Base-by-base conservation (phyloP, 2,113 vertebrate genomes). In the Tamias sibiricus region DNA sequence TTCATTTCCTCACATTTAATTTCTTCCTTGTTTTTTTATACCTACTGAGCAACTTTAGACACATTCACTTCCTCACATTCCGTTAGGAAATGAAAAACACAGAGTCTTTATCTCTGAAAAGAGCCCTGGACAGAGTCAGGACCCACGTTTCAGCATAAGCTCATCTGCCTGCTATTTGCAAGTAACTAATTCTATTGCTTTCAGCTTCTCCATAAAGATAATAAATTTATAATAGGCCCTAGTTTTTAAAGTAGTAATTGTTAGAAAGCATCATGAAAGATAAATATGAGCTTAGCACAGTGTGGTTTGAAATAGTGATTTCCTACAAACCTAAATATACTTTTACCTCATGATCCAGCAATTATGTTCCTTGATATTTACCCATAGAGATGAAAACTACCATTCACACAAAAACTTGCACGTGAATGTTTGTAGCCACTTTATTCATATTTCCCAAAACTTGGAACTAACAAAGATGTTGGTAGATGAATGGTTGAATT, bases 161-260 rank as follows among this genome's bases (percentile, higher is more conserved):
- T 93, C 26, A 35, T 83, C n/a, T 89, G 28, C 72, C 96, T 93
- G 20, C 42, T 93, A 14, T 83, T 96, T 83, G 62, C 30, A 83
- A 42, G 19, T 90, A 64, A 71, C 75, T 90, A 72, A 66, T 85
- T 85, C 35, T 62, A 0, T 54, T 81, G 30, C 32, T 96, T 90
- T 83, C 42, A 30, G 20, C 92, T 94, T 94, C 28, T 35, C 30
- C 28, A 2, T 84, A 84, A 59, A 35, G 76, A 32, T 80, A 30
- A 71, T 64, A 35, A 49, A 7, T 26, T 71, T 87, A 35, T 42
- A 57, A 59, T 74, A 76, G 86, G 28, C 57, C 22, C 82, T 83
- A 72, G n/a, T 87, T 83, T 91, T 52, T 52, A 83, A 76, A n/a
- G 44, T 75, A 77, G 20, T 91, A 71, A 40, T n/a, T 93, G 4